Conservation (phyloP, 2,888 invertebrate genomes). For the Leptinotarsa rubiginosa region DNA sequence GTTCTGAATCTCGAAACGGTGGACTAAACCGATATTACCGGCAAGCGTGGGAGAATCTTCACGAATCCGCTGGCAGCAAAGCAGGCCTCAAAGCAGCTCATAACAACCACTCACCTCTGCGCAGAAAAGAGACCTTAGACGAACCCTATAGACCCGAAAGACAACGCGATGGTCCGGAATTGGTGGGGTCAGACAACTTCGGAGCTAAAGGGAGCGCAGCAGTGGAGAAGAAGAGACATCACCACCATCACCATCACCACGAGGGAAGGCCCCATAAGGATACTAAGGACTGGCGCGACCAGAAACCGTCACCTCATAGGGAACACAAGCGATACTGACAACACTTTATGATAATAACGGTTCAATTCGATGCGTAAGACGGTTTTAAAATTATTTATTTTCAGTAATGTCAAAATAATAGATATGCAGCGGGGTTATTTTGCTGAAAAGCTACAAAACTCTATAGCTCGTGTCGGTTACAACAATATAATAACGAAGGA, state of each 20-base stretch:
- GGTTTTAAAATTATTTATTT: conserved; percentile 22
- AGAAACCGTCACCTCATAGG: conserved; percentile 68
- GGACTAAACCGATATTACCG: conserved; percentile 88
- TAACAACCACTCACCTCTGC: conserved; percentile 71
- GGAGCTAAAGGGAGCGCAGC: conserved; percentile 66
- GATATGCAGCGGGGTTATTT: not conserved
- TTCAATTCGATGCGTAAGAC: conserved; percentile 59
- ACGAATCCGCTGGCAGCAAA: conserved; percentile 75
- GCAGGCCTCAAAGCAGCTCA: conserved; percentile 65
- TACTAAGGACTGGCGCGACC: conserved; percentile 70
- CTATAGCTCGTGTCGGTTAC: too few relatives aligned
- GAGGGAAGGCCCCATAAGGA: conserved; percentile 73
- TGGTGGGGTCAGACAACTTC: conserved; percentile 76
- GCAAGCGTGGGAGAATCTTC: conserved; percentile 93
- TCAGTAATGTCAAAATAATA: not conserved
- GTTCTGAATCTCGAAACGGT: conserved; percentile 83
- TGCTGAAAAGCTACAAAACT: too few relatives aligned
- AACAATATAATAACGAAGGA: too few relatives aligned
- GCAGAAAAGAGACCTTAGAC: conserved; percentile 80
- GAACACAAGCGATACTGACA: conserved; percentile 70
- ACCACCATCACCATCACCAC: conserved; percentile 84
- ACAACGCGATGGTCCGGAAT: conserved; percentile 78
- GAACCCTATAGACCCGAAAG: conserved; percentile 70
- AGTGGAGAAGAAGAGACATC: conserved; percentile 75
- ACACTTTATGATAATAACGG: conserved; percentile 62